phyloP scores from a whole-genome alignment of 2,113 vertebrate genomes.

The Myotis lucifugus region DNA sequence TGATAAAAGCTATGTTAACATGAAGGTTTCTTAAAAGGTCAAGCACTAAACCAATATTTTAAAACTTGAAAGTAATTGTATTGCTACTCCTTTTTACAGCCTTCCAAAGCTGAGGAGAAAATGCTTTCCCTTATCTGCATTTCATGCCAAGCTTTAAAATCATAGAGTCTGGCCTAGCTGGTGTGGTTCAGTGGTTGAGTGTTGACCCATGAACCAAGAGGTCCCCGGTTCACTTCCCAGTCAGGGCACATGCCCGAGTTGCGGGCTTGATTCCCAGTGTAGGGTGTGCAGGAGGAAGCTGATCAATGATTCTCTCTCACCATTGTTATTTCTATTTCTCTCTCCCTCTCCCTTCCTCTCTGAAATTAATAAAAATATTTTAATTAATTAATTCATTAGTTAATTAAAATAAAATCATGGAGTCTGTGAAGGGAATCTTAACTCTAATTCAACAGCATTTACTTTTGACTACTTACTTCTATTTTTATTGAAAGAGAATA shows the following conservation, averaged over 20 bases:
- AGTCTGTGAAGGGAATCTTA: not conserved
- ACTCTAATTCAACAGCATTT: not conserved
- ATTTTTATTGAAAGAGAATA: conserved; percentile 39
- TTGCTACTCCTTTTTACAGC: not conserved
- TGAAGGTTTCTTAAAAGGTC: not conserved
- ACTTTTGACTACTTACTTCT: conserved; percentile 22
- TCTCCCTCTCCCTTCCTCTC: too few species aligned
- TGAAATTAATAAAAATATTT: too few species aligned
- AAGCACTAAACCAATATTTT: conserved; percentile 8
- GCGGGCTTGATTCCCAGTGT: too few species aligned
- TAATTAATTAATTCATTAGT: too few species aligned
- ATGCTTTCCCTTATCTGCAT: not conserved
- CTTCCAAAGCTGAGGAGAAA: not conserved
- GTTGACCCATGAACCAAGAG: too few species aligned
- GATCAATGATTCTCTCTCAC: too few species aligned
- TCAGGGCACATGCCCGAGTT: too few species aligned
- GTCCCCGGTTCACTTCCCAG: too few species aligned
- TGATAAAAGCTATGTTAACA: conserved; percentile 27
- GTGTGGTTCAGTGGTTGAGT: too few species aligned
- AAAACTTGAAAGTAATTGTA: not conserved
- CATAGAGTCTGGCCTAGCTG: not conserved
- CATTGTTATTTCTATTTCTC: too few species aligned
- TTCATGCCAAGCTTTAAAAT: not conserved
- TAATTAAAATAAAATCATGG: not conserved
- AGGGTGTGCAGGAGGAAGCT: too few species aligned